phyloP scores from a whole-genome alignment of 2,113 vertebrate genomes.

The Clarias gariepinus region DNA sequence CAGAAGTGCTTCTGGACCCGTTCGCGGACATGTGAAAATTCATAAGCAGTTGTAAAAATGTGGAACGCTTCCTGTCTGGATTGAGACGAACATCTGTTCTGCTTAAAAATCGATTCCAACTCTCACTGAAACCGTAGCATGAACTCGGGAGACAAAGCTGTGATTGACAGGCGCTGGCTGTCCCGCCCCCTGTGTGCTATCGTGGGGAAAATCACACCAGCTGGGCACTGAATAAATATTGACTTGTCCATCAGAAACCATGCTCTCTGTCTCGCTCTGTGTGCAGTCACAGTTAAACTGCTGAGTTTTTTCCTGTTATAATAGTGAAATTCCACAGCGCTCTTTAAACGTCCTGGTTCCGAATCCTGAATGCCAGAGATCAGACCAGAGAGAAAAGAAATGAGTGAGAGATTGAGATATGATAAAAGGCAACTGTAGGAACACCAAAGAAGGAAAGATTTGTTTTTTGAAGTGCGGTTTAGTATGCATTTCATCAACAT shows the following conservation, averaged over 20 bases:
- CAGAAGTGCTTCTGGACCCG: background rate
- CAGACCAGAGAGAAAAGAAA: background rate
- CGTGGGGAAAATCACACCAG: background rate
- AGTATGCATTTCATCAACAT: background rate
- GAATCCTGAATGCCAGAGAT: slow-evolving; percentile 20
- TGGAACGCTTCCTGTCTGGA: slow-evolving; percentile 5
- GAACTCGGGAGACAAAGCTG: background rate
- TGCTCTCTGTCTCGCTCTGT: background rate
- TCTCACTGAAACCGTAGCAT: background rate
- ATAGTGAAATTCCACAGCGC: background rate
- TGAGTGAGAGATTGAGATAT: slow-evolving; percentile 8
- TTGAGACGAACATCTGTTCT: background rate
- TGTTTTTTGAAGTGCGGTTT: background rate
- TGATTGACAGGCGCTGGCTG: background rate
- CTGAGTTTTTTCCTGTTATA: background rate
- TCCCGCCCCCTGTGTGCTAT: background rate
- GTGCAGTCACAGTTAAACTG: background rate
- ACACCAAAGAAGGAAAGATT: background rate
- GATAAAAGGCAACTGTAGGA: background rate
- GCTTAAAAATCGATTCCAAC: slow-evolving; percentile 7
- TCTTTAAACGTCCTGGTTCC: background rate
- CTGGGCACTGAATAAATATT: background rate
- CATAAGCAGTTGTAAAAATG: slow-evolving; percentile 7
- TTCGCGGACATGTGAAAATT: background rate
- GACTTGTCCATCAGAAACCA: background rate